phyloP scores from a whole-genome alignment of 2,797 vertebrate species.

The Acipenser ruthenus region DNA sequence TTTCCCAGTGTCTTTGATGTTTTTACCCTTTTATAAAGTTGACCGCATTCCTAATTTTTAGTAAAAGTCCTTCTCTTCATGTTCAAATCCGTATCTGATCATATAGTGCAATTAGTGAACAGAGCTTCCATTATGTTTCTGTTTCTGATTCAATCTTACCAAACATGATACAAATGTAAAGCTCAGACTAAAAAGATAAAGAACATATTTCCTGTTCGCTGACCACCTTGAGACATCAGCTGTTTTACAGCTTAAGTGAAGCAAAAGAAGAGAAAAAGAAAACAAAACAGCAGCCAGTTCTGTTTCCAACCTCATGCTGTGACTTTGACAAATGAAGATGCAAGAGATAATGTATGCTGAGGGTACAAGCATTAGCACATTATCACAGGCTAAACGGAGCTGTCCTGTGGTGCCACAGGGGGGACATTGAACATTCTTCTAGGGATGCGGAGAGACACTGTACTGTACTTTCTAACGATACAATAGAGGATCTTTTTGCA shows the following conservation, averaged over 20 bases:
- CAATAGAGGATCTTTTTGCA: no score
- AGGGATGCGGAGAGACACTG: slow-evolving; percentile 35
- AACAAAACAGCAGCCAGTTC: slow-evolving; percentile 39
- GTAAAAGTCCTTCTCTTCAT: no score
- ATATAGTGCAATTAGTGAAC: no score
- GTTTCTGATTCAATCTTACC: no score
- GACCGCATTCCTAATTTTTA: no score
- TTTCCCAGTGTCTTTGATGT: no score
- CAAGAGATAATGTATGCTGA: slow-evolving; percentile 47
- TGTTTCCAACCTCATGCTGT: slow-evolving; percentile 42
- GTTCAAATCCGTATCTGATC: no score
- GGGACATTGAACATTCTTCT: slow-evolving; percentile 51
- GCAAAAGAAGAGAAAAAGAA: slow-evolving; percentile 21
- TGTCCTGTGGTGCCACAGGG: slow-evolving; percentile 34
- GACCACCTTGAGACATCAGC: slow-evolving; percentile 38
- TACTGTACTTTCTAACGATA: no score
- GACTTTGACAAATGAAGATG: slow-evolving; percentile 64
- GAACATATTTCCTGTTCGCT: slow-evolving; percentile 32
- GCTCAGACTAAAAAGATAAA: neutral
- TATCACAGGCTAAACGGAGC: slow-evolving; percentile 60
- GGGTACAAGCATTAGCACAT: slow-evolving; percentile 63
- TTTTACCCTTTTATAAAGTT: no score
- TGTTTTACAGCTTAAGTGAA: slow-evolving; percentile 59
- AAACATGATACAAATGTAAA: no score
- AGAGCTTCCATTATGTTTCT: no score